Evolutionary conservation across 2,888 invertebrate species (phyloP).

Genomic region (Ennomos erosarius): DNA sequence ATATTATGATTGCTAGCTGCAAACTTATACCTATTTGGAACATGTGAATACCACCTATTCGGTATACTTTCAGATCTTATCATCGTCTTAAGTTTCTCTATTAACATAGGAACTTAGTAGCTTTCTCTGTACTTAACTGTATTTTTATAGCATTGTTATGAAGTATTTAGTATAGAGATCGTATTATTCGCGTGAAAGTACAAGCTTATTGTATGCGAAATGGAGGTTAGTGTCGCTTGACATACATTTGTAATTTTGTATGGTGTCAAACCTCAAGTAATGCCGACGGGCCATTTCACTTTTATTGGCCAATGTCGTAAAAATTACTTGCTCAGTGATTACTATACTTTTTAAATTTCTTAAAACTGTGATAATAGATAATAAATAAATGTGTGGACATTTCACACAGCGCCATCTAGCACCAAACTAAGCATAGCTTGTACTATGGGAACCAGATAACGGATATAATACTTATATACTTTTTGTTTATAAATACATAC

Average conservation of each 20-base stretch:
- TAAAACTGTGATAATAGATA: too few species aligned
- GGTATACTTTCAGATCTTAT: background rate
- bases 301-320: too few species aligned
- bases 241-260: slow-evolving; percentile 23
- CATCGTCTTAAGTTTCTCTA: slow-evolving; percentile 2
- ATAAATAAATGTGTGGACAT: too few species aligned
- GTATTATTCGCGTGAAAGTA: slow-evolving; percentile 26
- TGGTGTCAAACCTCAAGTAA: slow-evolving; percentile 1
- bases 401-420: too few species aligned
- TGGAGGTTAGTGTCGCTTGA: slow-evolving; percentile 20
- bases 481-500: too few species aligned
- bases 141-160: slow-evolving; percentile 26
- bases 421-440: too few species aligned
- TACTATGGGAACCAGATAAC: too few species aligned
- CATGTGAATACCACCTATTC: background rate
- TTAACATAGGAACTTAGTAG: slow-evolving; percentile 4
- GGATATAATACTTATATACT: too few species aligned
- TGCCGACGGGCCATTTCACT: too few species aligned
- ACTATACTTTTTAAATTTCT: too few species aligned
- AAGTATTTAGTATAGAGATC: slow-evolving; percentile 15
- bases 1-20: too few species aligned
- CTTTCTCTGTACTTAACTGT: slow-evolving; percentile 14
- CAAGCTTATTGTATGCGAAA: slow-evolving; percentile 10
- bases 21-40: background rate
- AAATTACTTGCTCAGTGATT: too few species aligned